Conservation (phyloP, 2,888 invertebrate genomes). For the Stenodera caucasica region DNA sequence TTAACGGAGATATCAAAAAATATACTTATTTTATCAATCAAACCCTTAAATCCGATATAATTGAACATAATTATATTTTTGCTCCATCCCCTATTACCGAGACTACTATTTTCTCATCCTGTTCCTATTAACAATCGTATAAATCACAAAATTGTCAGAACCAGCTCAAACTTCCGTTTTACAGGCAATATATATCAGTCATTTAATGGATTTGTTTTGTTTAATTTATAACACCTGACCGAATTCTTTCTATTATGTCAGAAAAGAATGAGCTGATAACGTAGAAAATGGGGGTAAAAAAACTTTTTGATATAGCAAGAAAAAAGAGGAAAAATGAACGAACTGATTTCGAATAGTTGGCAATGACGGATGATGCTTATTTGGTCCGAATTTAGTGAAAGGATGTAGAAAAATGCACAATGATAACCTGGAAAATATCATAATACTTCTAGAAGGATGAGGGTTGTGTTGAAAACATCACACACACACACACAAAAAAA, state of each 20-base stretch:
- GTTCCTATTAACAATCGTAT: background rate
- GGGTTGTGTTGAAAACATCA: background rate
- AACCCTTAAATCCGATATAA: no score
- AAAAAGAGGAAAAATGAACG: background rate
- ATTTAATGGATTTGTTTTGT: conserved; percentile 2
- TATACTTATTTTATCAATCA: no score
- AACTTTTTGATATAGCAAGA: no score
- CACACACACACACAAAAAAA: background rate
- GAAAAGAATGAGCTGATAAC: background rate
- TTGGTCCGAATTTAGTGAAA: conserved; percentile 6
- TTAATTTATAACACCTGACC: conserved; percentile 1
- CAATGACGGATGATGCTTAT: conserved; percentile 11
- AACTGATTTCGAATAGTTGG: conserved; percentile 3
- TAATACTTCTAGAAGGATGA: conserved; percentile 1
- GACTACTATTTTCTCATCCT: background rate
- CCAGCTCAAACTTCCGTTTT: background rate
- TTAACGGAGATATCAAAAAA: no score
- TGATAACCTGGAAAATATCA: conserved; percentile 9
- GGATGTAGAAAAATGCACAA: conserved; percentile 10
- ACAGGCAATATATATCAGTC: background rate
- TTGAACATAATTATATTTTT: no score
- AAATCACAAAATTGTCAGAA: background rate
- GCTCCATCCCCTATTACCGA: no score
- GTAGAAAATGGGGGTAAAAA: background rate
- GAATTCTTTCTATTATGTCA: background rate